Evolutionary conservation across 2,888 invertebrate species (phyloP).

Genomic region (Phengaris alcon): DNA sequence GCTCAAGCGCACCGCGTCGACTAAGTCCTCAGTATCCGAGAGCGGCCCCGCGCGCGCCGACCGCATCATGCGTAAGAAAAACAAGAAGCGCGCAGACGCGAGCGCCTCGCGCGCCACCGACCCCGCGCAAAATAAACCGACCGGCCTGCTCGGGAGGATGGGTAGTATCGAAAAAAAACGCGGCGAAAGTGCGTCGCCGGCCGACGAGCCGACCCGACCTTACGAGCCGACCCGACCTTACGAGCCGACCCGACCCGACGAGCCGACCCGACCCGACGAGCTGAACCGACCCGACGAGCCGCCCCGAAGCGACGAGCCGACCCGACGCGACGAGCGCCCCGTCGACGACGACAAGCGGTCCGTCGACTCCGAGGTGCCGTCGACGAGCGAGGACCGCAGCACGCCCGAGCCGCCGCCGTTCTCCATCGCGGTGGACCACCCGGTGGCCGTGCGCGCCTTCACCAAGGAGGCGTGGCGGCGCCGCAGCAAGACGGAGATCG

Average conservation of each 20-base stretch:
- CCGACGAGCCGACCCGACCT: constrained; percentile 30
- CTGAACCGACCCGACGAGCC: neutral
- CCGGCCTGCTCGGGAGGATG: constrained; percentile 63
- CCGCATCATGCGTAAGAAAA: constrained; percentile 76
- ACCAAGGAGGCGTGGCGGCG: constrained; percentile 77
- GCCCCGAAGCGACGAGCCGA: neutral
- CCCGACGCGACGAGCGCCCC: neutral
- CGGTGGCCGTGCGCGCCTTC: constrained; percentile 76
- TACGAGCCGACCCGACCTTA: neutral
- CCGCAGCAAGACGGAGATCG: constrained; percentile 62
- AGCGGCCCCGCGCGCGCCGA: constrained; percentile 70
- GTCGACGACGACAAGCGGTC: neutral
- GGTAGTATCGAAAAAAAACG: constrained; percentile 67
- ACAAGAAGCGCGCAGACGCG: constrained; percentile 67
- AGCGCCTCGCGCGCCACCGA: constrained; percentile 56
- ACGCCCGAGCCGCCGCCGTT: constrained; percentile 33
- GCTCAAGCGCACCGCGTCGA: constrained; percentile 68
- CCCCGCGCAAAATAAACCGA: constrained; percentile 63
- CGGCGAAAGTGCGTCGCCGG: constrained; percentile 49
- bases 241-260: constrained; percentile 13
- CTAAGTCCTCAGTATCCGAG: constrained; percentile 72
- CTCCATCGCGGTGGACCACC: constrained; percentile 68
- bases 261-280: neutral
- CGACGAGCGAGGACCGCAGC: constrained; percentile 7
- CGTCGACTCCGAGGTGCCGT: constrained; percentile 9